Conservation (phyloP, 2,113 vertebrate genomes). For the Ochotona princeps region DNA sequence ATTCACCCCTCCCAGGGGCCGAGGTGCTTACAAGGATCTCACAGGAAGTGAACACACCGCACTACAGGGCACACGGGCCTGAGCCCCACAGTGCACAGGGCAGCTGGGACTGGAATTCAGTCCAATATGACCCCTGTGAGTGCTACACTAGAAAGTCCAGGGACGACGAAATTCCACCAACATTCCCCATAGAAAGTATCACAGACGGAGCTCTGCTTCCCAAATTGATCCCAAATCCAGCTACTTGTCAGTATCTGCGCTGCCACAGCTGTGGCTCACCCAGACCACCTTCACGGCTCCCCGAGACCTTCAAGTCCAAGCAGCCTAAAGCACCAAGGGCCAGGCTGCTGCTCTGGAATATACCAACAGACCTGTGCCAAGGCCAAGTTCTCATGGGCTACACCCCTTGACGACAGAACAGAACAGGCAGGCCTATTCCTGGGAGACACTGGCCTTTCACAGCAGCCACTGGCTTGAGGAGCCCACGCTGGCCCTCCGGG, state of each 20-base stretch:
- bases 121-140: neutral
- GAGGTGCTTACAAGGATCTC: neutral
- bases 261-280: neutral
- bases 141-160: neutral
- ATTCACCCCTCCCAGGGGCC: neutral
- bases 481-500: fast-evolving
- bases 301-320: neutral
- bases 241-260: neutral
- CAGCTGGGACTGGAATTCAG: neutral
- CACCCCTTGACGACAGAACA: neutral
- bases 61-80: neutral
- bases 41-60: neutral
- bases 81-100: neutral
- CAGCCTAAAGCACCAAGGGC: neutral
- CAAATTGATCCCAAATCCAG: neutral
- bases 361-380: neutral
- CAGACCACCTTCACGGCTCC: neutral
- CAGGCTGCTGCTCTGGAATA: neutral
- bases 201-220: neutral
- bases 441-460: neutral
- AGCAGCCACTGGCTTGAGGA: neutral
- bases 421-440: neutral
- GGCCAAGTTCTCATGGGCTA: neutral
- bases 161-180: neutral
- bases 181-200: neutral